A percentile compares a stretch with the other conserved stretches of the same genome.
Evolutionary conservation across 2,113 vertebrate species (phyloP).

Genomic region (Stigmatopora nigra): DNA sequence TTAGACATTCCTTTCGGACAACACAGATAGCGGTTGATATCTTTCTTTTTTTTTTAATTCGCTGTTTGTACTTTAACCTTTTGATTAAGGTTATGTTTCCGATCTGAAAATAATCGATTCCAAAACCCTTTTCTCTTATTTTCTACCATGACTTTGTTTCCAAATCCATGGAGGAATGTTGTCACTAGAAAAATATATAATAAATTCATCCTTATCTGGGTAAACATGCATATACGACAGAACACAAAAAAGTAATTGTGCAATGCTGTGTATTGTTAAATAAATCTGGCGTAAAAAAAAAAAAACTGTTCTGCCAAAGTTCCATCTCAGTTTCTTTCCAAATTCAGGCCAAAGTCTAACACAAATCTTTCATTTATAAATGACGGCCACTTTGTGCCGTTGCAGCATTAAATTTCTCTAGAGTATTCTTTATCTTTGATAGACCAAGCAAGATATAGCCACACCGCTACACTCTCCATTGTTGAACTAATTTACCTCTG

Average conservation of each 20-base stretch:
- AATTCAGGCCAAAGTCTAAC: background rate
- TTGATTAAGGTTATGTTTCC: too few species aligned
- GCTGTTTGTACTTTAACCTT: too few species aligned
- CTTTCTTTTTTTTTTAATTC: too few species aligned
- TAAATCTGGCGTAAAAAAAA: background rate
- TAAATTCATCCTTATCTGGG: background rate
- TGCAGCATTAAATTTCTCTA: constrained; percentile 14
- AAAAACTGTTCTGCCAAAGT: background rate
- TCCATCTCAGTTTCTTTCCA: background rate
- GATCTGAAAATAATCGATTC: background rate
- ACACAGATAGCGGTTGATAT: background rate
- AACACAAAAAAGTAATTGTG: background rate
- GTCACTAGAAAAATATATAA: background rate
- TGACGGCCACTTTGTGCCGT: constrained; percentile 10
- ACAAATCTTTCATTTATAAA: constrained; percentile 3
- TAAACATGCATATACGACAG: background rate
- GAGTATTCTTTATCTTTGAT: constrained; percentile 27
- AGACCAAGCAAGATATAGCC: constrained; percentile 27
- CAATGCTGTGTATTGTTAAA: background rate
- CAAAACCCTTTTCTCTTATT: background rate
- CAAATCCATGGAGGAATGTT: background rate
- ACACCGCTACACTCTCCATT: constrained; percentile 17
- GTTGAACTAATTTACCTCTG: constrained; percentile 37
- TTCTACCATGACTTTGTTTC: background rate
- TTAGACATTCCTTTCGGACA: too few species aligned